A percentile compares a stretch with the other conserved stretches of the same genome.
These are phyloP conservation scores for Pseudochaenichthys georgianus DNA, from an alignment of 2,797 vertebrate genomes.

Conservation along the genomic window DNA sequence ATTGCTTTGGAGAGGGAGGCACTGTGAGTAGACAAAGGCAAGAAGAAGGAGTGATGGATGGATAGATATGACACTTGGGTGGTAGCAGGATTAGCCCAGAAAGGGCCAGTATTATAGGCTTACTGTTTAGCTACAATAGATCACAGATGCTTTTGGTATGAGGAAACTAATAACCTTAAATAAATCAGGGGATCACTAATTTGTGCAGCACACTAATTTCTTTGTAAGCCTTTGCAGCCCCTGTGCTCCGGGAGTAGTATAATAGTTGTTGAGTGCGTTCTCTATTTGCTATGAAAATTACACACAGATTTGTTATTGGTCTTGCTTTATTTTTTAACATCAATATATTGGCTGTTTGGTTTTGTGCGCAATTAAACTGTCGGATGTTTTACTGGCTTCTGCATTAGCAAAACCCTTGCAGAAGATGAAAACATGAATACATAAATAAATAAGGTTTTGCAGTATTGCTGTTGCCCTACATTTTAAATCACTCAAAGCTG, in stretches of 20 bases:
- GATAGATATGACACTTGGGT: constrained; percentile 26
- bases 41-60: constrained; percentile 17
- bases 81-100: neutral
- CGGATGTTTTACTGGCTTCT: neutral
- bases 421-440: neutral
- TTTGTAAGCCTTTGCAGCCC: neutral
- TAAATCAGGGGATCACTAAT: neutral
- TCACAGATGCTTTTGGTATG: neutral
- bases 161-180: neutral
- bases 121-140: neutral
- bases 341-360: no score
- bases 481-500: constrained; percentile 29
- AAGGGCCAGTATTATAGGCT: neutral
- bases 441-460: constrained; percentile 10
- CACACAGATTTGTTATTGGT: no score
- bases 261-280: neutral
- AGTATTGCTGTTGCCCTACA: constrained; percentile 19
- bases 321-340: no score
- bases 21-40: constrained; percentile 30
- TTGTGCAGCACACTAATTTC: neutral
- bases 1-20: constrained; percentile 38
- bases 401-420: neutral
- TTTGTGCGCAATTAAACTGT: neutral
- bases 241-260: neutral
- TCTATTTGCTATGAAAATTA: no score